Conservation (phyloP, 2,888 invertebrate species). For the Monochamus alternatus region DNA sequence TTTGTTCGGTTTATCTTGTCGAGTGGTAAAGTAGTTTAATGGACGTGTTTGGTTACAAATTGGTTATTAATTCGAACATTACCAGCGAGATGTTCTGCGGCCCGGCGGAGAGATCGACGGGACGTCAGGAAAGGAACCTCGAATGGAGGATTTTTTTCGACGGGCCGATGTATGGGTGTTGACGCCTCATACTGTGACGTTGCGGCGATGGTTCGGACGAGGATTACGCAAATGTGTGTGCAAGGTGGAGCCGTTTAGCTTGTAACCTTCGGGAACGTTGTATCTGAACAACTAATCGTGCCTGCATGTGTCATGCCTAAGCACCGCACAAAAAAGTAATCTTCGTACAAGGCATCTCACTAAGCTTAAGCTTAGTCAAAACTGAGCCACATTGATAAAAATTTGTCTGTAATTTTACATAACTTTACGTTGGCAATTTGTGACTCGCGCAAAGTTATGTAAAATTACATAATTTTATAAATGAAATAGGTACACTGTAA, state of each 20-base stretch:
- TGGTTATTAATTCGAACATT: slow-evolving; percentile 54
- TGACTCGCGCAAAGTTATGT: too few relatives aligned
- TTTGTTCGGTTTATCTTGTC: slow-evolving; percentile 30
- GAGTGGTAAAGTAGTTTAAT: slow-evolving; percentile 37
- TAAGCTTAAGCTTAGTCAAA: too few relatives aligned
- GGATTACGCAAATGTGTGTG: slow-evolving; percentile 2
- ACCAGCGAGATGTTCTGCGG: slow-evolving; percentile 46
- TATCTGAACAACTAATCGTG: too few relatives aligned
- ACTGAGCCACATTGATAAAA: too few relatives aligned
- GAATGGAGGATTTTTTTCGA: slow-evolving; percentile 33
- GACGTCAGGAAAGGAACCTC: slow-evolving; percentile 42
- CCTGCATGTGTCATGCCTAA: too few relatives aligned
- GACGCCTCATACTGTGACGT: slow-evolving; percentile 14
- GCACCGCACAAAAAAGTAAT: too few relatives aligned
- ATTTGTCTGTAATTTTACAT: too few relatives aligned
- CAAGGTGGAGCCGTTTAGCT: neutral
- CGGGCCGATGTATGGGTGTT: slow-evolving; percentile 14
- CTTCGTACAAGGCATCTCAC: too few relatives aligned
- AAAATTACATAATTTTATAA: too few relatives aligned
- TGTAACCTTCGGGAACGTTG: too few relatives aligned
- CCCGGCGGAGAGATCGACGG: slow-evolving; percentile 54
- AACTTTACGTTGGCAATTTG: too few relatives aligned
- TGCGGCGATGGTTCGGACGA: neutral
- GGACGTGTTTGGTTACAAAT: slow-evolving; percentile 50
- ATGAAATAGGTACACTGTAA: too few relatives aligned